phyloP scores from a whole-genome alignment of 2,888 invertebrate genomes.

The Tinea pellionella region DNA sequence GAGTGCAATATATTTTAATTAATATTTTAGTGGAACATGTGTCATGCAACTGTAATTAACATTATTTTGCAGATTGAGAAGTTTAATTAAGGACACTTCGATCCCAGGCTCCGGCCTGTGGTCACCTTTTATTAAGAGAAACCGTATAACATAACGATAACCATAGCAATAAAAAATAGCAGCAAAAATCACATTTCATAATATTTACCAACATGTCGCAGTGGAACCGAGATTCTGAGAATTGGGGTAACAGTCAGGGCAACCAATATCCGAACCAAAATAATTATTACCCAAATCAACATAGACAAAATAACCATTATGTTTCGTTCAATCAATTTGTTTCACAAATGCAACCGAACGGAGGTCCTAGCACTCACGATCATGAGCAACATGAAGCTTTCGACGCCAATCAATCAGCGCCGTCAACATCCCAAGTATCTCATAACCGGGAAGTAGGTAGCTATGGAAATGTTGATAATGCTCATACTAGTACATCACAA shows the following conservation, averaged over 20 bases:
- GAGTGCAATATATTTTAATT: neutral
- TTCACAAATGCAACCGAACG: slow-evolving; percentile 46
- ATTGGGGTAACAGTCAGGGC: slow-evolving; percentile 47
- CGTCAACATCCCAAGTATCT: slow-evolving; percentile 28
- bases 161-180: slow-evolving; percentile 18
- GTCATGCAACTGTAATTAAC: neutral
- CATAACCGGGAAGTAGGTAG: neutral
- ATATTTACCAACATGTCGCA: slow-evolving; percentile 41
- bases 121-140: slow-evolving; percentile 22
- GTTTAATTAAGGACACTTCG: neutral
- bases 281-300: slow-evolving; percentile 37
- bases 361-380: slow-evolving; percentile 27
- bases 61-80: neutral
- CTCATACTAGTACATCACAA: slow-evolving; percentile 4
- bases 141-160: slow-evolving; percentile 16
- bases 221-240: slow-evolving; percentile 47
- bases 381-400: slow-evolving; percentile 44
- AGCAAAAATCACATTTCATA: slow-evolving; percentile 20
- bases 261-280: slow-evolving; percentile 40
- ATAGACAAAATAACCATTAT: slow-evolving; percentile 46
- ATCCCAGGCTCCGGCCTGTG: slow-evolving; percentile 60
- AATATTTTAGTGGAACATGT: neutral
- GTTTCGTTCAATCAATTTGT: slow-evolving; percentile 57
- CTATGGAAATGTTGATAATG: neutral
- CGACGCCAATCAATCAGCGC: slow-evolving; percentile 30